Evolutionary conservation across 2,797 vertebrate genomes (phyloP).

Genomic region (Odontamblyopus lacepedii): DNA sequence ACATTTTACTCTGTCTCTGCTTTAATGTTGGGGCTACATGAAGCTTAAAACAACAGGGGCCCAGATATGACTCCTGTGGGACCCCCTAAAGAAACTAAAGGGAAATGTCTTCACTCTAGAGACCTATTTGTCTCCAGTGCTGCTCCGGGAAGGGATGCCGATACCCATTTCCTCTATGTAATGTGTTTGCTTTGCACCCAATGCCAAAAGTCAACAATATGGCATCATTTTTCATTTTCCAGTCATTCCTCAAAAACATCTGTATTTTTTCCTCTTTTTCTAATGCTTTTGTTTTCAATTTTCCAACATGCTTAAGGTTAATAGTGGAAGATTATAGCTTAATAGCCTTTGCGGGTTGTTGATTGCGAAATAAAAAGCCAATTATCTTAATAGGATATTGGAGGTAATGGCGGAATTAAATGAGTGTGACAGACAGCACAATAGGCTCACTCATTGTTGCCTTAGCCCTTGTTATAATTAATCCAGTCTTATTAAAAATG

Average conservation of each 20-base stretch:
- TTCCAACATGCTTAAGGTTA: conserved; percentile 59
- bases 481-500: conserved; percentile 83
- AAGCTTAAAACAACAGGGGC: conserved; percentile 24
- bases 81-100: conserved; percentile 50
- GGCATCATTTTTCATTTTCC: conserved; percentile 62
- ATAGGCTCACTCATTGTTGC: conserved; percentile 70
- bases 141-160: conserved; percentile 54
- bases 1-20: background rate
- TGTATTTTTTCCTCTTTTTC: background rate
- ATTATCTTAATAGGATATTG: conserved; percentile 79
- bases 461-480: conserved; percentile 79
- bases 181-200: conserved; percentile 63
- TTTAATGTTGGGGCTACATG: background rate
- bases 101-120: conserved; percentile 62
- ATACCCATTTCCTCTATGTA: conserved; percentile 64
- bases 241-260: conserved; percentile 34
- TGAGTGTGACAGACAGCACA: conserved; percentile 76
- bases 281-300: conserved; percentile 43
- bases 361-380: conserved; percentile 75
- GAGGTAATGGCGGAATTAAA: conserved; percentile 77
- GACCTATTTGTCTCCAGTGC: conserved; percentile 59
- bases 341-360: conserved; percentile 74
- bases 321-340: conserved; percentile 74
- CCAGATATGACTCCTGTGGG: conserved; percentile 44
- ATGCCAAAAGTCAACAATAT: conserved; percentile 60